phyloP scores from a whole-genome alignment of 2,113 vertebrate genomes.

The Gymnarchus niloticus region DNA sequence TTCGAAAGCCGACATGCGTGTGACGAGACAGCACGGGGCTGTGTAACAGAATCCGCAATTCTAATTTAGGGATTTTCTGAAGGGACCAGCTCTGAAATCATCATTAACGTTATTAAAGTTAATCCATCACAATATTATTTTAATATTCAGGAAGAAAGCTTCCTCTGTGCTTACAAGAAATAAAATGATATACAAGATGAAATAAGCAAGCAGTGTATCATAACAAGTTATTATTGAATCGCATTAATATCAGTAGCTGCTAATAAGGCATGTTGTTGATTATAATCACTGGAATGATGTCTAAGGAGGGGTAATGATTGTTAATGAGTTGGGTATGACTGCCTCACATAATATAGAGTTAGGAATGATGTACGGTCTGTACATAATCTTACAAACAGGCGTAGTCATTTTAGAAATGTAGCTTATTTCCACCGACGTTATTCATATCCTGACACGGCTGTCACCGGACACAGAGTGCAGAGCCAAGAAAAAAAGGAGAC shows the following conservation, averaged over 20 bases:
- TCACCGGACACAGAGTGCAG: too few species aligned
- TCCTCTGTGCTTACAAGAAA: neutral
- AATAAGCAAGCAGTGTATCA: neutral
- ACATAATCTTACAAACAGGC: neutral
- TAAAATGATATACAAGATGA: neutral
- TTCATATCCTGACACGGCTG: neutral
- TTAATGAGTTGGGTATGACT: neutral
- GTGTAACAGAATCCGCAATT: neutral
- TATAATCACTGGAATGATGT: neutral
- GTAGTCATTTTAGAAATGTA: neutral
- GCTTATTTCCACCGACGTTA: neutral
- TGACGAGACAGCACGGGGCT: neutral
- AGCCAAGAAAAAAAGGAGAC: too few species aligned
- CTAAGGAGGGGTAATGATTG: neutral
- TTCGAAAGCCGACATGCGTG: neutral
- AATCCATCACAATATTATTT: neutral
- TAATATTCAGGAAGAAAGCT: slow-evolving; percentile 8
- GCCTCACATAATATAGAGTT: neutral
- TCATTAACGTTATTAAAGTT: neutral
- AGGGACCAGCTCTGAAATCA: neutral
- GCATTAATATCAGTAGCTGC: neutral
- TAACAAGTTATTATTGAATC: slow-evolving; percentile 9
- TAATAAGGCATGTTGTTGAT: neutral
- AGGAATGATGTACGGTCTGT: slow-evolving; percentile 4
- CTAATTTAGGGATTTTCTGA: neutral